Percentiles rank a stretch among this genome's conserved stretches.
Evolutionary conservation across 35 echinoderm and acorn worm species (phyloP).

Genomic region (Chiridota heheva): DNA sequence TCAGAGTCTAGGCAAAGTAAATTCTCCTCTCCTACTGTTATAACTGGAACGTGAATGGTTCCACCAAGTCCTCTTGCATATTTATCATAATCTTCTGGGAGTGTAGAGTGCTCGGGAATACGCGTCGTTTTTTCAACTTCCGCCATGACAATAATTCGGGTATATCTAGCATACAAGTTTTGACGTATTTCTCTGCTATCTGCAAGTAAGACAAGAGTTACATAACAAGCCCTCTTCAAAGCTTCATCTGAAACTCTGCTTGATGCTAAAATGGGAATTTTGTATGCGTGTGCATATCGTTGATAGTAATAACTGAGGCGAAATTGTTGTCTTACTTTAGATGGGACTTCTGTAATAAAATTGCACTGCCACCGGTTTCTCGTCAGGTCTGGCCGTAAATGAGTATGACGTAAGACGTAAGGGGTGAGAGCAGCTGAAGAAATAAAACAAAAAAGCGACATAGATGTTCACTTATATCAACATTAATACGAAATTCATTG

Average conservation of each 20-base stretch:
- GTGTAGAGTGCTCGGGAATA: slow-evolving; percentile 76
- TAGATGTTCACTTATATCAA: too few relatives aligned
- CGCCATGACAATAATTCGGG: slow-evolving; percentile 65
- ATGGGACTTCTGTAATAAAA: slow-evolving; percentile 11
- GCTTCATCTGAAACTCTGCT: slow-evolving; percentile 50
- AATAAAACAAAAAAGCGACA: too few relatives aligned
- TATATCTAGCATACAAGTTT: slow-evolving; percentile 59
- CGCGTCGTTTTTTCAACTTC: slow-evolving; percentile 36
- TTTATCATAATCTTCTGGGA: slow-evolving; percentile 20
- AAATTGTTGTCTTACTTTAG: slow-evolving; percentile 17
- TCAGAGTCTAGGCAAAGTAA: slow-evolving; percentile 35
- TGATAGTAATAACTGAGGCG: slow-evolving; percentile 58
- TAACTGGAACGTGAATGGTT: slow-evolving; percentile 47
- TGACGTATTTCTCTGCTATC: slow-evolving; percentile 74
- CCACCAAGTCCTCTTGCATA: slow-evolving; percentile 38
- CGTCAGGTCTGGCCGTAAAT: neutral
- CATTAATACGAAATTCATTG: too few relatives aligned
- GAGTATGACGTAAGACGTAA: slow-evolving; percentile 39
- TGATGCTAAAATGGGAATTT: slow-evolving; percentile 75
- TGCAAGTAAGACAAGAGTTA: slow-evolving; percentile 65
- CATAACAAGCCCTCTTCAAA: slow-evolving; percentile 77
- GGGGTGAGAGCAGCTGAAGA: too few relatives aligned
- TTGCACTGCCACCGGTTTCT: slow-evolving; percentile 38
- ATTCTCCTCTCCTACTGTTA: slow-evolving; percentile 54
- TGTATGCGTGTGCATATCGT: slow-evolving; percentile 84